Base-by-base conservation (phyloP, 1,140 invertebrate species). In the Drosophila virilis region DNA sequence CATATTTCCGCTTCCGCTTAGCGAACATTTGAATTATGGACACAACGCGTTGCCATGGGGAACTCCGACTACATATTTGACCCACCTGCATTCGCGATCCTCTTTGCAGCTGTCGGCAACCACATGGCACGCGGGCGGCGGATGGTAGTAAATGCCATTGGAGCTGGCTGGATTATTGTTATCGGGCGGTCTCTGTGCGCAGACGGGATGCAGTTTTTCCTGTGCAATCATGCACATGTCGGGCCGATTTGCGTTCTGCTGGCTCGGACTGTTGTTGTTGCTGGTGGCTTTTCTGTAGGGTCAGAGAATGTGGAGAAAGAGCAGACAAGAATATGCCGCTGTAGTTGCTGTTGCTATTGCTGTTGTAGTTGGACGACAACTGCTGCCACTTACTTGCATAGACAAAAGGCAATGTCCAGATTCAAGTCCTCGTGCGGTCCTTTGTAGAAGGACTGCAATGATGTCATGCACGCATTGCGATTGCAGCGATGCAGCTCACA, bases 341-440 rank as follows among this genome's bases (percentile, higher is more conserved):
- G 17, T 17, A 9, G 8, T 28, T 35, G 42, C 42, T 10, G 35
- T 46, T 73, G 48, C 40, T 55, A n/a, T 60, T 42, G 59, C 32
- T 6, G 4, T 48, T 9, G n/a, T 48, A 35, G 72, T 7, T 28
- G 45, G 6, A 15, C 37, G 15, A 13, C 13, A 35, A 43, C 62
- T 52, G 74, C 48, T 66, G 82, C 72, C 84, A 94, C 96, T 96
- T 93, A 98, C 97, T 96, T 97, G 97, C 97, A 98, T 48, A 98
- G 94, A 92, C 97, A 98, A 93, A 98, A 97, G 68, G 97, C 97
- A 76, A 98, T 96, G 91, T 98, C 97, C 62, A 97, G 94, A 78
- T 96, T 97, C 94, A 96, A 96, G 70, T 95, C 95, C 61, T 96
- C 95, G 54, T 95, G 95, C 6, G 95, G 95, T 71, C 95, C 95